Evolutionary conservation across 2,797 vertebrate genomes (phyloP).

Genomic region (Melopsittacus undulatus): DNA sequence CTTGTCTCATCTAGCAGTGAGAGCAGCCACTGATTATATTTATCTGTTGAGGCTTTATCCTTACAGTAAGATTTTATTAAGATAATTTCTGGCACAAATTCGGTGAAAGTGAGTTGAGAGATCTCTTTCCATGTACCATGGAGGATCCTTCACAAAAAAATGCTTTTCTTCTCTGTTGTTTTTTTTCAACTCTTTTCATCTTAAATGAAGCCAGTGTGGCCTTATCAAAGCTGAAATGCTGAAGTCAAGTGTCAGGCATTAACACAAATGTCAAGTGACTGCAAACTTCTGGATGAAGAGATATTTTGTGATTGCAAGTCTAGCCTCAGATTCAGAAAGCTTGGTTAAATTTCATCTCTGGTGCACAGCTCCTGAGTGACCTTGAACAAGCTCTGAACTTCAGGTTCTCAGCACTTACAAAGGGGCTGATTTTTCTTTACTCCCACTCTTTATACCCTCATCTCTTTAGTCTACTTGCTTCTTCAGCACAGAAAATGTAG

Average conservation of each 20-base stretch:
- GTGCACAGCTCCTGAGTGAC: not conserved
- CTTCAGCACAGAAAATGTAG: not conserved
- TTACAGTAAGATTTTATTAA: not conserved
- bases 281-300: slow-evolving; percentile 25
- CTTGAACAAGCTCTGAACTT: not conserved
- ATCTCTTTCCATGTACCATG: not conserved
- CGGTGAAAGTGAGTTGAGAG: not conserved
- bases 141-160: not conserved
- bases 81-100: not conserved
- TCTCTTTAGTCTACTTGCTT: not conserved
- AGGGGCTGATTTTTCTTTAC: not conserved
- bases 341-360: not conserved
- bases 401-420: not conserved
- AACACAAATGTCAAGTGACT: slow-evolving; percentile 59
- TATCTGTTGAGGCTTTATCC: not conserved
- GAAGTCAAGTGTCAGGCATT: slow-evolving; percentile 43
- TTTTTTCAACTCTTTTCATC: not conserved
- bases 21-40: not conserved
- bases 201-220: not conserved
- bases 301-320: slow-evolving; percentile 5
- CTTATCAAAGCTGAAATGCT: slow-evolving; percentile 43
- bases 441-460: not conserved
- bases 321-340: not conserved
- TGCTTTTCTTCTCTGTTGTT: not conserved
- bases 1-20: not conserved